A percentile compares a stretch with the other conserved stretches of the same genome.
phyloP scores from a whole-genome alignment of 2,113 vertebrate genomes.

The Scatophagus argus region DNA sequence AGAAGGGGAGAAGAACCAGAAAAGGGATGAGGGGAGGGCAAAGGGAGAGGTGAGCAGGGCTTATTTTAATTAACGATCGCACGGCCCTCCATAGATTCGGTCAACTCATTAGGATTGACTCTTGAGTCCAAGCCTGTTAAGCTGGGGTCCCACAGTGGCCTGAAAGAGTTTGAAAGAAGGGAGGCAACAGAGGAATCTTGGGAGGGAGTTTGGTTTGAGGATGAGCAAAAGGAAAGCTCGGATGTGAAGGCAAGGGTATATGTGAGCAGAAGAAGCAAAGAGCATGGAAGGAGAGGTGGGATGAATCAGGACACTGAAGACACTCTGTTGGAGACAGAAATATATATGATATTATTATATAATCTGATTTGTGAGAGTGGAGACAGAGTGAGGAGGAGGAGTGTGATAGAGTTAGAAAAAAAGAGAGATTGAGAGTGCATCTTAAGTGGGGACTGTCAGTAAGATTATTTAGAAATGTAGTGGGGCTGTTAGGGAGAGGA shows the following conservation, averaged over 20 bases:
- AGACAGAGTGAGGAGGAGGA: conserved; percentile 51
- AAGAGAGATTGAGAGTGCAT: conserved; percentile 40
- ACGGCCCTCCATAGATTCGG: conserved; percentile 57
- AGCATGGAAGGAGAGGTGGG: not conserved
- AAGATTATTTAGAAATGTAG: conserved; percentile 47
- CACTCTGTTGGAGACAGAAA: conserved; percentile 40
- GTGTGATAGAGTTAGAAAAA: conserved; percentile 39
- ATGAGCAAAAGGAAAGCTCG: conserved; percentile 25
- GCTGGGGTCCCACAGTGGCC: conserved; percentile 27
- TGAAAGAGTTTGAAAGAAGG: conserved; percentile 36
- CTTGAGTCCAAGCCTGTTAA: conserved; percentile 62
- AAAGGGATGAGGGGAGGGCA: not conserved
- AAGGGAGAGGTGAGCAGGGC: conserved; percentile 50
- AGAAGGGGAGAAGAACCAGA: conserved; percentile 19
- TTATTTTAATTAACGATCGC: conserved; percentile 80
- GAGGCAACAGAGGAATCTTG: conserved; percentile 7
- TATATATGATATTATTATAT: conserved; percentile 57
- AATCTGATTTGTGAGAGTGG: conserved; percentile 56
- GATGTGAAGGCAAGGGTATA: not conserved
- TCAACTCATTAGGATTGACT: conserved; percentile 78
- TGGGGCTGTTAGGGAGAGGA: conserved; percentile 12
- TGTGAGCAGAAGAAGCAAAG: not conserved
- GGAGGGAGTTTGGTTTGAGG: conserved; percentile 9
- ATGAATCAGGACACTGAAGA: conserved; percentile 37
- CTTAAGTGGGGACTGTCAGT: conserved; percentile 41